These are phyloP conservation scores for Atta cephalotes DNA, from an alignment of 1,140 invertebrate species.

Conservation along the genomic window DNA sequence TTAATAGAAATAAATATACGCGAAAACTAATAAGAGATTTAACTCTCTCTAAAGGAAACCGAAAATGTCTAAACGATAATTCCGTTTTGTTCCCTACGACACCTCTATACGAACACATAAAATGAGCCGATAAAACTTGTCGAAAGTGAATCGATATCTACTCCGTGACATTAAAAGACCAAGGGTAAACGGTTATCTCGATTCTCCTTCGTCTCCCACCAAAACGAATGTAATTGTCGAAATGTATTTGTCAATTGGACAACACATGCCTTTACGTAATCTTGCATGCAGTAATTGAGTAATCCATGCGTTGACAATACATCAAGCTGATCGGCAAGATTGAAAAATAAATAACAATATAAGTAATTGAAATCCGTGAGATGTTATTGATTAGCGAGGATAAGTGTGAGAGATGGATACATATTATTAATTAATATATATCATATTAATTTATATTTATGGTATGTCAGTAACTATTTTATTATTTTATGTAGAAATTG, in stretches of 20 bases:
- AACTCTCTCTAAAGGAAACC: not conserved
- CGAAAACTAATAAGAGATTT: not conserved
- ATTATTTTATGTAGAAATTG: not conserved
- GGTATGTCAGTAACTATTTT: too few species aligned
- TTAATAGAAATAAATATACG: not conserved
- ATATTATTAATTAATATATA: too few species aligned
- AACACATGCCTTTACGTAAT: not conserved
- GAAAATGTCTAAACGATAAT: not conserved
- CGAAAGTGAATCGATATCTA: not conserved
- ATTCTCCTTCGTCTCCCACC: not conserved
- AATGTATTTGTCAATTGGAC: not conserved
- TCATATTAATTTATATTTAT: too few species aligned
- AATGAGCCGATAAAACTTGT: not conserved
- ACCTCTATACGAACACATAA: not conserved
- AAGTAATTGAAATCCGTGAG: not conserved
- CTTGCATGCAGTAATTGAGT: too few species aligned
- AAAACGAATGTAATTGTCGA: not conserved
- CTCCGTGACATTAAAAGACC: slow-evolving; percentile 8
- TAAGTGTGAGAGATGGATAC: too few species aligned
- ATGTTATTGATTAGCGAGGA: too few species aligned
- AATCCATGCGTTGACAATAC: not conserved
- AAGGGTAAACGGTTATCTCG: not conserved
- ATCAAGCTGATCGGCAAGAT: not conserved
- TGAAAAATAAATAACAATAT: not conserved
- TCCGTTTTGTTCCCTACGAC: not conserved